phyloP scores from a whole-genome alignment of 2,888 invertebrate genomes.

The Macroteleia sp. region DNA sequence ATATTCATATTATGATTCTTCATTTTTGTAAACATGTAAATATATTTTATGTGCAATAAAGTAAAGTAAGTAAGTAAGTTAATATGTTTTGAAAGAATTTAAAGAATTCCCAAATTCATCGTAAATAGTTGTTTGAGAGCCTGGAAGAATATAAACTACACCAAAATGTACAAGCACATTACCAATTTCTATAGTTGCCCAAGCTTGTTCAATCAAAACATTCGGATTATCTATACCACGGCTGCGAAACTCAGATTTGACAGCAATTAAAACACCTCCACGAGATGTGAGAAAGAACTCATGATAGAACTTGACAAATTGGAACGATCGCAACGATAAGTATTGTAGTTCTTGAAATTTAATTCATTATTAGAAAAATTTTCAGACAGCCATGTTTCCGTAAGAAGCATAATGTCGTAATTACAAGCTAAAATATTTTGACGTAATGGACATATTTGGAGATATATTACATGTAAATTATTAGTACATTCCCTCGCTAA shows the following conservation, averaged over 20 bases:
- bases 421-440: neutral
- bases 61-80: too few relatives aligned
- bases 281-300: too few relatives aligned
- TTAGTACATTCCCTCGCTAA: neutral
- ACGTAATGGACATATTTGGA: neutral
- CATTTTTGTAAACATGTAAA: too few relatives aligned
- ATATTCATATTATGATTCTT: too few relatives aligned
- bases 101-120: too few relatives aligned
- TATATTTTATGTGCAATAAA: too few relatives aligned
- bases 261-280: neutral
- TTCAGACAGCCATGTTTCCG: neutral
- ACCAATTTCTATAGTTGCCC: too few relatives aligned
- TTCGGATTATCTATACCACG: neutral
- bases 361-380: neutral
- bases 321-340: neutral
- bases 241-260: neutral
- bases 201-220: neutral
- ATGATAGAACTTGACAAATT: neutral
- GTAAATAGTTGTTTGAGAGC: neutral
- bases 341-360: neutral
- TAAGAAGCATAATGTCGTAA: neutral
- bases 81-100: neutral
- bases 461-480: neutral
- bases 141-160: too few relatives aligned
- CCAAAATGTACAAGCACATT: too few relatives aligned